These are phyloP conservation scores for Eudemis profundana DNA, from an alignment of 2,888 invertebrate species.

Conservation along the genomic window DNA sequence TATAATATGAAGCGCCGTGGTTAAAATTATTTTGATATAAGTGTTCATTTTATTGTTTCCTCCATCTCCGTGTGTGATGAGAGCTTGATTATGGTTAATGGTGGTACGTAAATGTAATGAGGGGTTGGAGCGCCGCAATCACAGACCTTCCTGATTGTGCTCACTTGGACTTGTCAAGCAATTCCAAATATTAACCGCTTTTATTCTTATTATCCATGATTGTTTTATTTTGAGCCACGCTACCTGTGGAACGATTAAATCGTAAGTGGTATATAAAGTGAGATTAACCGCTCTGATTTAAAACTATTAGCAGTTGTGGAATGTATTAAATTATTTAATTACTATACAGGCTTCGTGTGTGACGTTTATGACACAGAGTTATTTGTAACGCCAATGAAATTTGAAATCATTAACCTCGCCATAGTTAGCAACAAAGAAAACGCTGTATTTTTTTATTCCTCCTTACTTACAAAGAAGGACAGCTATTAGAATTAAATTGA, in stretches of 20 bases:
- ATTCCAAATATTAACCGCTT: conserved; percentile 63
- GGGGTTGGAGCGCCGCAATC: conserved; percentile 72
- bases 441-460: conserved; percentile 18
- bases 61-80: conserved; percentile 76
- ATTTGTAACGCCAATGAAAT: conserved; percentile 38
- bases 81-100: conserved; percentile 77
- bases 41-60: conserved; percentile 76
- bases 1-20: conserved; percentile 23
- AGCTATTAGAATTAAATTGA: conserved; percentile 34
- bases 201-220: conserved; percentile 48
- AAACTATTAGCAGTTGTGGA: conserved; percentile 47
- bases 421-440: conserved; percentile 24
- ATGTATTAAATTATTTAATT: conserved; percentile 37
- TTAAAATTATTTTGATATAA: conserved; percentile 61
- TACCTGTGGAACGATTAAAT: conserved; percentile 48
- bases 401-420: conserved; percentile 34
- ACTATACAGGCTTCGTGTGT: conserved; percentile 46
- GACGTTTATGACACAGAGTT: conserved; percentile 35
- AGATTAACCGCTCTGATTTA: conserved; percentile 49
- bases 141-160: conserved; percentile 70
- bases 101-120: conserved; percentile 79
- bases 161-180: conserved; percentile 63
- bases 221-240: conserved; percentile 44
- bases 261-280: conserved; percentile 51
- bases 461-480: conserved; percentile 20